Evolutionary conservation across 2,113 vertebrate genomes (phyloP).

Genomic region (Hoplias malabaricus): DNA sequence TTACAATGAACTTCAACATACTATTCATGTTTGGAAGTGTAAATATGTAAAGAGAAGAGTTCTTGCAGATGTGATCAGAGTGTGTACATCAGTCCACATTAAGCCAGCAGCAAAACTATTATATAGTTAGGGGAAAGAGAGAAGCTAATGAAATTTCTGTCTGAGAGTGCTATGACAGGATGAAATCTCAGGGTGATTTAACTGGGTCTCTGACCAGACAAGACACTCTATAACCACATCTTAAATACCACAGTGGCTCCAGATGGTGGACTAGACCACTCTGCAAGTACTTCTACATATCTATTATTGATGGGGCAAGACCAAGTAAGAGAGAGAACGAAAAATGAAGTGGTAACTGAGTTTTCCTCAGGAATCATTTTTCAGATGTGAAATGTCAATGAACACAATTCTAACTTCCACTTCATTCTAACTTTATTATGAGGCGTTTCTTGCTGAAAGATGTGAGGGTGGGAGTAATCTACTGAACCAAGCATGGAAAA

Average conservation of each 20-base stretch:
- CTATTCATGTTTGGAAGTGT: slow-evolving; percentile 40
- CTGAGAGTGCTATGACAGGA: slow-evolving; percentile 9
- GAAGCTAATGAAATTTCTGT: neutral
- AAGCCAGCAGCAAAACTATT: neutral
- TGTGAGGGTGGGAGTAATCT: neutral
- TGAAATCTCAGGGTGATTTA: slow-evolving; percentile 51
- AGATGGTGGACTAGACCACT: neutral
- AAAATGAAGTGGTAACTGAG: neutral
- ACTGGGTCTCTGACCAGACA: slow-evolving; percentile 10
- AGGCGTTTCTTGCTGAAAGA: neutral
- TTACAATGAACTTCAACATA: no score
- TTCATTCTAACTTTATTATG: neutral
- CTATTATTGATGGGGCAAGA: neutral
- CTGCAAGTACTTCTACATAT: neutral
- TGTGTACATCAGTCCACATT: neutral
- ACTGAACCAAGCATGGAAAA: neutral
- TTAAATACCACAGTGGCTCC: neutral
- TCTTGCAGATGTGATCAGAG: slow-evolving; percentile 10
- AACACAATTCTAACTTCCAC: neutral
- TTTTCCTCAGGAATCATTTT: neutral
- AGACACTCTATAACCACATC: neutral
- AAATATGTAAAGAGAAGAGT: slow-evolving; percentile 21
- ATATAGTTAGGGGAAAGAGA: neutral
- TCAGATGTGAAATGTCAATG: slow-evolving; percentile 3
- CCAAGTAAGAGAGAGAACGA: neutral